These are phyloP conservation scores for Pyrgus malvae DNA, from an alignment of 2,888 invertebrate genomes.

Conservation along the genomic window DNA sequence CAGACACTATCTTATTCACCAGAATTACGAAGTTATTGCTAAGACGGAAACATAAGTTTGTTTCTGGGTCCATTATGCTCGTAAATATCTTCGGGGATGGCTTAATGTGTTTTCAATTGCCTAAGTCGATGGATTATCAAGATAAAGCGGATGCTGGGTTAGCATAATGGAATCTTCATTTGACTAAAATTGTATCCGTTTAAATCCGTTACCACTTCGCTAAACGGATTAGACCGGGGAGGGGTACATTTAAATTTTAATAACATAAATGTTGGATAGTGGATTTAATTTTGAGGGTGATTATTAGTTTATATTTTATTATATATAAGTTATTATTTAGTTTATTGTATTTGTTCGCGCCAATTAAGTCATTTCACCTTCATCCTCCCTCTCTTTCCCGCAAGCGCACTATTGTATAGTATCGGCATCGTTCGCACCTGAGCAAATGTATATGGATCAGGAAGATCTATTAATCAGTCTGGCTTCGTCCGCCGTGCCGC, in stretches of 20 bases:
- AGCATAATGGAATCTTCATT: constrained; percentile 31
- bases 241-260: constrained; percentile 37
- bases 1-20: constrained; percentile 6
- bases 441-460: too few relatives aligned
- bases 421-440: too few relatives aligned
- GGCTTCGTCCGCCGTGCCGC: too few relatives aligned
- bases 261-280: too few relatives aligned
- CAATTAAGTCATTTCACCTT: too few relatives aligned
- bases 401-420: too few relatives aligned
- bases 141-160: constrained; percentile 45
- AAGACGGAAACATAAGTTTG: constrained; percentile 38
- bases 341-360: too few relatives aligned
- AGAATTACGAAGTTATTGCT: constrained; percentile 33
- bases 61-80: constrained; percentile 40
- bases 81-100: constrained; percentile 53
- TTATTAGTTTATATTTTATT: too few relatives aligned
- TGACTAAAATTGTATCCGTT: constrained; percentile 29
- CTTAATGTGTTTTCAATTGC: constrained; percentile 60
- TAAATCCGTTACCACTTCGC: constrained; percentile 4
- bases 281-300: too few relatives aligned
- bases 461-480: too few relatives aligned
- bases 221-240: background rate
- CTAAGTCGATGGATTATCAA: constrained; percentile 51
- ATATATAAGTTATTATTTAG: too few relatives aligned
- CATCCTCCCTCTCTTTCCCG: too few relatives aligned